These are phyloP conservation scores for Gastracanthus pulcherrimus DNA, from an alignment of 2,888 invertebrate genomes.

Conservation along the genomic window DNA sequence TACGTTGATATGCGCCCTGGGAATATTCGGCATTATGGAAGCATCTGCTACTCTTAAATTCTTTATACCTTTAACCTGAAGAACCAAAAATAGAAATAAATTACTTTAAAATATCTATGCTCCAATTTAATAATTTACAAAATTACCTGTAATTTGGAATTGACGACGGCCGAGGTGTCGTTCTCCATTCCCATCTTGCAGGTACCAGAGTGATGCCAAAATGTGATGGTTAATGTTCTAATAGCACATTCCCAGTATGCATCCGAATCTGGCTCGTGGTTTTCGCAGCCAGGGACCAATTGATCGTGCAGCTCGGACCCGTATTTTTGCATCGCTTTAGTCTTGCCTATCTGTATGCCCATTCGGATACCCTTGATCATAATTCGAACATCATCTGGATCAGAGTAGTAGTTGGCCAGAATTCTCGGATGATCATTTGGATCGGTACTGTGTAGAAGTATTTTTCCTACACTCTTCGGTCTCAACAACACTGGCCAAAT, in stretches of 20 bases:
- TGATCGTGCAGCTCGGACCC: slow-evolving; percentile 80
- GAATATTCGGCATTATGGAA: slow-evolving; percentile 82
- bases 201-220: slow-evolving; percentile 84
- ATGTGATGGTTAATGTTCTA: slow-evolving; percentile 83
- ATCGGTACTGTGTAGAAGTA: slow-evolving; percentile 82
- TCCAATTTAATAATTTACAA: background rate
- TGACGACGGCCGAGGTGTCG: slow-evolving; percentile 83
- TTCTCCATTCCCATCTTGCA: slow-evolving; percentile 83
- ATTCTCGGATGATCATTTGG: slow-evolving; percentile 83
- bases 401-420: slow-evolving; percentile 84
- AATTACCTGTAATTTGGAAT: slow-evolving; percentile 79
- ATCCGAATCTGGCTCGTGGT: slow-evolving; percentile 82
- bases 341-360: slow-evolving; percentile 80
- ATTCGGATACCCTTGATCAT: slow-evolving; percentile 81
- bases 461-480: slow-evolving; percentile 82
- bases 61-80: slow-evolving; percentile 76
- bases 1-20: slow-evolving; percentile 82
- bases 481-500: slow-evolving; percentile 79
- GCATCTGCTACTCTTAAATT: slow-evolving; percentile 83
- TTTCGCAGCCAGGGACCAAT: slow-evolving; percentile 80
- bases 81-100: background rate
- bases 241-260: slow-evolving; percentile 85
- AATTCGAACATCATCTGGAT: slow-evolving; percentile 82
- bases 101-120: no score
- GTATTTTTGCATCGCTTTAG: slow-evolving; percentile 81